Conservation (phyloP, 1,140 invertebrate genomes). For the Drosophila athabasca region DNA sequence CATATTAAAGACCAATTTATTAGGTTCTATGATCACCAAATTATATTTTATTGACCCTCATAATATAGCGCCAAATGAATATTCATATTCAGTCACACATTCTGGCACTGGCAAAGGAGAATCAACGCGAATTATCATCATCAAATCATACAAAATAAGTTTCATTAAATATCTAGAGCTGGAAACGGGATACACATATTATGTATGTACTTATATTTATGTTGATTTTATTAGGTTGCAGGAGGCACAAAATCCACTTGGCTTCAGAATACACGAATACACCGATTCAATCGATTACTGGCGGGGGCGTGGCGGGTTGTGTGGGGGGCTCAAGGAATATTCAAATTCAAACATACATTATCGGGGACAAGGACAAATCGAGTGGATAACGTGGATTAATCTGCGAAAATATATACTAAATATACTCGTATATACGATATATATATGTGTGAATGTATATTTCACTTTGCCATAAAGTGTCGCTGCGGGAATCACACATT, state of each 20-base stretch:
- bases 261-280: too few species aligned
- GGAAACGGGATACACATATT: too few species aligned
- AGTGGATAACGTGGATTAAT: slow-evolving; percentile 59
- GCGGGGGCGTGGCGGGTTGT: too few species aligned
- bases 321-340: slow-evolving; percentile 10
- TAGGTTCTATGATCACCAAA: slow-evolving; percentile 48
- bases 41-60: slow-evolving; percentile 11
- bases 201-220: too few species aligned
- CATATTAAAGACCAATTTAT: slow-evolving; percentile 71
- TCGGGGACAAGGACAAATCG: slow-evolving; percentile 45
- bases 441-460: neutral
- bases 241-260: too few species aligned
- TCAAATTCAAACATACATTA: slow-evolving; percentile 61
- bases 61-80: neutral
- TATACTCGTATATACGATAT: neutral
- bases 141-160: too few species aligned
- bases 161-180: too few species aligned
- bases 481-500: slow-evolving; percentile 53
- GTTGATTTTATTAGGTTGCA: too few species aligned
- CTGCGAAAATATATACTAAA: slow-evolving; percentile 56
- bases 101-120: neutral
- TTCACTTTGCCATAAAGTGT: slow-evolving; percentile 52
- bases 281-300: too few species aligned
- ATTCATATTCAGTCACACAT: slow-evolving; percentile 65
- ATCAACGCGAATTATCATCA: too few species aligned